Evolutionary conservation across 2,888 invertebrate species (phyloP), one percentile per base, ranked within the genome.

Genomic region (Aromia moschata): DNA sequence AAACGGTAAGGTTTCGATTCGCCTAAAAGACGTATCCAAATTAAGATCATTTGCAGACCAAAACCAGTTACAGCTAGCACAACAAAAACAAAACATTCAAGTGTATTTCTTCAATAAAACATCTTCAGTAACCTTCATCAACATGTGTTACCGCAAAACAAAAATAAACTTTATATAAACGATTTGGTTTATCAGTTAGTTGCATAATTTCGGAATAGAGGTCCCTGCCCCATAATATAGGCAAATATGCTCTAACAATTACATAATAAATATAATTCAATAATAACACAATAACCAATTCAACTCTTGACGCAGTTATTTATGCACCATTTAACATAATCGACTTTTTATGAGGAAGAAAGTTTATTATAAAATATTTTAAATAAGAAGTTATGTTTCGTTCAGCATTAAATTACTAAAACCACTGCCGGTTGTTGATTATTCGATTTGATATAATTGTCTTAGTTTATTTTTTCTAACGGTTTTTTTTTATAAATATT

Each of bases 241-340:
- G 25, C 11, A 33, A 33, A 33, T 33, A 33, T 33, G n/a, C n/a
- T n/a, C n/a, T 33, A n/a, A 12, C 12, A 7, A 14, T 49, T 49
- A 37, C 47, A 49, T 49, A 49, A 49, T 9, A 3, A 10, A 43
- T 16, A 49, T 49, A 49, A 49, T 49, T 49, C 47, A 37, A 49
- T 47, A 46, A 33, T 25, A 33, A 11, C 36, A n/a, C 18, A 47
- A 47, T 33, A 47, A 17, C 17, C 18, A 49, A 49, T 49, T 49
- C 37, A 38, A 36, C 3, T 37, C 11, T 33, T 31, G 20, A 30
- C 25, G 41, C 52, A 52, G 40, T 40, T 52, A 17, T 55, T 55
- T 18, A 55, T 20, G 55, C 45, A 55, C 45, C 33, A 55, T 45
- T 55, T 36, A 38, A 55, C 41, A 30, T 40, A 56, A 60, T 51